Base-by-base conservation (phyloP, 2,113 vertebrate species). In the Rhipidura dahli region DNA sequence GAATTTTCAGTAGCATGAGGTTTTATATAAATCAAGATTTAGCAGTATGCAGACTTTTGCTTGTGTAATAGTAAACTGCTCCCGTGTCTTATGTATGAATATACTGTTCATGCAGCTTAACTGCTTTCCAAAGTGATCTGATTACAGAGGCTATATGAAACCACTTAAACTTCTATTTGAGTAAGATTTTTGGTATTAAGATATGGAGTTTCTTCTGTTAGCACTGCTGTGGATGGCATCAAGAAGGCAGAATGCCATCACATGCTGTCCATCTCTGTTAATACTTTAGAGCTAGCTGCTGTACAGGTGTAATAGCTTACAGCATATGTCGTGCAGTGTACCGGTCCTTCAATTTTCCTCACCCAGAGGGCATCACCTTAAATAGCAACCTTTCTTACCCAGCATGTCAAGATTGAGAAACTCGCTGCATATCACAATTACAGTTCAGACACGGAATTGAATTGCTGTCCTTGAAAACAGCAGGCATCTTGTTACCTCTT, bases 401-500 rank as follows among this genome's bases (percentile, higher is more conserved):
- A 66, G 86, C 75, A 16, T 93, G 86, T 96, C 87, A 96, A 87
- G 94, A 94, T 57, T 90, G 94, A 96, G 97, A 97, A 94, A 94
- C 93, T 93, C 15, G 3, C 85, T 92, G 90, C 84, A 92, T 94
- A 95, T 94, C 93, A 93, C 87, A 88, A 93, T 96, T 95, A 97
- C 85, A 97, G 87, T 97, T 97, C 94, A 94, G 96, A 96, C 93
- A 64, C 1, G 15, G 95, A 97, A 97, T 88, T 96, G 95, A 94
- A 96, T 96, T 95, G 95, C 94, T 96, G 90, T 97, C 96, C 89
- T 97, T 97, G 96, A 96, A 97, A 97, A 97, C 93, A 97, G 96
- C 93, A 95, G 96, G 97, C 72, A 77, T 95, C 92, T 96, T 96
- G 81, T 94, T 97, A 72, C 94, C 56, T 42, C 96, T 98, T 97